Conservation (phyloP, 2,888 invertebrate genomes). For the Helobdella robusta region DNA sequence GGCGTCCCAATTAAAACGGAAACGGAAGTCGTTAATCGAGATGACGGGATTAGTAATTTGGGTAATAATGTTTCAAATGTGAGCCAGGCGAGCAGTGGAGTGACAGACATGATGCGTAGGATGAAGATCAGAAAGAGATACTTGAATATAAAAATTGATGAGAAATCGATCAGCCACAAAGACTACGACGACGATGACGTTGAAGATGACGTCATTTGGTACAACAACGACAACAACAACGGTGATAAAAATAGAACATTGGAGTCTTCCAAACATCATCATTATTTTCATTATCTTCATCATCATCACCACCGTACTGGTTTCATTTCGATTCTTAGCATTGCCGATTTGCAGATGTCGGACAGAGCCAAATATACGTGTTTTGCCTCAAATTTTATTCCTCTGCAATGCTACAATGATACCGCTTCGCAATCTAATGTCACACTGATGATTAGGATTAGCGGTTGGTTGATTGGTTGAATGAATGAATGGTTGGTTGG, state of each 20-base stretch:
- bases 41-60: background rate
- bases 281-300: too few relatives aligned
- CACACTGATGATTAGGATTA: slow-evolving; percentile 10
- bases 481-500: background rate
- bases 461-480: background rate
- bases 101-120: background rate
- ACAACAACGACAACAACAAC: slow-evolving; percentile 2
- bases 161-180: too few relatives aligned
- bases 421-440: background rate
- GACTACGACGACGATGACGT: background rate
- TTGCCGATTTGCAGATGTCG: slow-evolving; percentile 2
- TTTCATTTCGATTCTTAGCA: slow-evolving; percentile 7
- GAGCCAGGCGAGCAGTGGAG: background rate
- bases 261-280: too few relatives aligned
- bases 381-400: background rate
- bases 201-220: background rate
- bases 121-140: too few relatives aligned
- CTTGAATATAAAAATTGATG: too few relatives aligned
- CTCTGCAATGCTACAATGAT: slow-evolving; percentile 12
- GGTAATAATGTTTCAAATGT: background rate
- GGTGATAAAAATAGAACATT: too few relatives aligned
- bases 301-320: too few relatives aligned
- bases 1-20: background rate
- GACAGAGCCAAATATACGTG: slow-evolving; percentile 10
- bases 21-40: background rate